A percentile compares a stretch with the other conserved stretches of the same genome.
Conservation (phyloP, 2,888 invertebrate genomes). For the Dermolepida albohirtum region DNA sequence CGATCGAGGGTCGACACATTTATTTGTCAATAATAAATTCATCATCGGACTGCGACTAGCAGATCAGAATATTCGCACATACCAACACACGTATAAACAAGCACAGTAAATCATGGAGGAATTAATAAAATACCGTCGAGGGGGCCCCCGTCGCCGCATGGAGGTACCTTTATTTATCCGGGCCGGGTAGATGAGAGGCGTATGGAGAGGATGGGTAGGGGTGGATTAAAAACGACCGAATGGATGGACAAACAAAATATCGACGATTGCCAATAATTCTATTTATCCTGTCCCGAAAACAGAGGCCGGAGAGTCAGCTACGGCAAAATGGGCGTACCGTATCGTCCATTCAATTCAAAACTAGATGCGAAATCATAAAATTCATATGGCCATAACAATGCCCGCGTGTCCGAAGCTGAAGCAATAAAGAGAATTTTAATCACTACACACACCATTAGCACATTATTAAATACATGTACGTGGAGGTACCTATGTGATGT, state of each 20-base stretch:
- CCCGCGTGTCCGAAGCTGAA: constrained; percentile 51
- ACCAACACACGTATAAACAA: constrained; percentile 21
- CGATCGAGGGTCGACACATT: constrained; percentile 51
- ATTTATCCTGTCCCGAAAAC: constrained; percentile 54
- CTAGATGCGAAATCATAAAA: constrained; percentile 60
- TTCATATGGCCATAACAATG: constrained; percentile 60
- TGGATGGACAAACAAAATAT: constrained; percentile 65
- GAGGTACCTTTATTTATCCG: constrained; percentile 27
- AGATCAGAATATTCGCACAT: constrained; percentile 22
- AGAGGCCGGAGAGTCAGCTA: no score
- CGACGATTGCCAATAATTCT: constrained; percentile 64
- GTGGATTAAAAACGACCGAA: constrained; percentile 62
- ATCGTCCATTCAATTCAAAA: constrained; percentile 48
- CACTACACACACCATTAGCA: constrained; percentile 65
- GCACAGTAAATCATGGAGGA: constrained; percentile 44
- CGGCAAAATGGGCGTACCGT: constrained; percentile 56
- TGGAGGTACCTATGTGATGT: constrained; percentile 54
- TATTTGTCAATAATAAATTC: constrained; percentile 44
- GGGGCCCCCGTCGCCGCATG: constrained; percentile 20
- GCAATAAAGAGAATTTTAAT: constrained; percentile 66
- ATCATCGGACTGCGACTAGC: constrained; percentile 34
- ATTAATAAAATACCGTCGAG: constrained; percentile 54
- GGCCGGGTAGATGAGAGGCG: neutral
- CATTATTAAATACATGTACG: constrained; percentile 62
- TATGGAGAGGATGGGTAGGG: no score